Conservation (phyloP, 2,113 vertebrate species). For the Sinocyclocheilus maitianheensis region DNA sequence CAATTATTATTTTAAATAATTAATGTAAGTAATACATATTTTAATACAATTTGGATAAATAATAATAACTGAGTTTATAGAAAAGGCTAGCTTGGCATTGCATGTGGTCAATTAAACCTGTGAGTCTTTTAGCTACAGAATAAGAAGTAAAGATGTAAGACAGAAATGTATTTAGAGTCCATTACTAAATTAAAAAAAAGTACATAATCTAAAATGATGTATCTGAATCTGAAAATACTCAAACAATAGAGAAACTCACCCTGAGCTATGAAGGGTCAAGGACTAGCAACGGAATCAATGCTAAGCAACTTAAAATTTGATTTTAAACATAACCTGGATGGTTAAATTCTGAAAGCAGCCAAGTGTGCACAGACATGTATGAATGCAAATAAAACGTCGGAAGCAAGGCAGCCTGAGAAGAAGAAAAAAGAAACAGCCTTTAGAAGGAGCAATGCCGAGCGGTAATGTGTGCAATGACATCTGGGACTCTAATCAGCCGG, state of each 20-base stretch:
- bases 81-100: background rate
- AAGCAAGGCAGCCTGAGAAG: conserved; percentile 4
- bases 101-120: background rate
- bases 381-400: conserved; percentile 46
- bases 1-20: background rate
- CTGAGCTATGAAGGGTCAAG: conserved; percentile 50
- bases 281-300: conserved; percentile 54
- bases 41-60: background rate
- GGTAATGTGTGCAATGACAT: conserved; percentile 92
- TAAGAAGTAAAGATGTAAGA: conserved; percentile 10
- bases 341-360: conserved; percentile 42
- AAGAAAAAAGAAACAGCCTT: conserved; percentile 42
- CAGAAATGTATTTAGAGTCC: conserved; percentile 21
- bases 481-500: conserved; percentile 96
- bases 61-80: background rate
- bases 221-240: conserved; percentile 44
- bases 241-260: conserved; percentile 48
- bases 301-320: conserved; percentile 41
- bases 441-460: conserved; percentile 79
- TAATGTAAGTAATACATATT: background rate
- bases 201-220: conserved; percentile 40
- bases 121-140: background rate
- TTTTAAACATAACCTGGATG: conserved; percentile 45
- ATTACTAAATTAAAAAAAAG: conserved; percentile 46
- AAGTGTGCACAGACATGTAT: conserved; percentile 37